Evolutionary conservation across 2,888 invertebrate species (phyloP), one percentile per base, ranked within the genome.

Genomic region (Eulithis prunata): DNA sequence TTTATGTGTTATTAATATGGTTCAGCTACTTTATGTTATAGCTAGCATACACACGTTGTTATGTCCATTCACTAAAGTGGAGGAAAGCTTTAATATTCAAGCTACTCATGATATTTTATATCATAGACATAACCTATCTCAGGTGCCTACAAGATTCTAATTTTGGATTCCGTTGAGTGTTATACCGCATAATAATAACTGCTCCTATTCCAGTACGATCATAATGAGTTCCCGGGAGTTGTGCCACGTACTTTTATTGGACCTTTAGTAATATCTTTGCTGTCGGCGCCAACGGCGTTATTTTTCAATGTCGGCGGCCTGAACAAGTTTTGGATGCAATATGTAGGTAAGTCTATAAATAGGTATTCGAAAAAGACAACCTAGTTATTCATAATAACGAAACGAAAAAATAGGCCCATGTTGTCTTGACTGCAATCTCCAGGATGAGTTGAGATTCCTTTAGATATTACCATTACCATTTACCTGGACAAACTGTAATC

Each of bases 31-130:
- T 78, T 95, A 96, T 84, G 89, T 97, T 75, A 94, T 97, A 77
- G 96, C 97, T 68, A 94, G 95, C 76, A 94, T 96, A 76, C 97
- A 98, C 87, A 91, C 99, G 66, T 86, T 98, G 71, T 94, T 97
- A 78, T 98, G 98, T 82, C 99, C 99, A 60, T 99, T 96, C 86
- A 99, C 99, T 4, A 99, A 99, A 96, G 99, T 99, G 58, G 99
- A 99, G 91, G 99, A 99, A 93, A 99, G 99, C 90, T 99, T 99
- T 88, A 99, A 99, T 93, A 94, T 99, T 66, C 99, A 99, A 93
- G 99, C 99, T 28, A 97, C 97, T 87, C 99, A 99, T 91, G 99
- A 99, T 91, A 95, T 99, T 80, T 93, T 99, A 56, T 98, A 97
- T 90, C 96, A 98, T 86, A 95, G 96, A 75, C 94, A 94, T 88